Conservation (phyloP, 2,888 invertebrate species). For the Polymixis flavicincta region DNA sequence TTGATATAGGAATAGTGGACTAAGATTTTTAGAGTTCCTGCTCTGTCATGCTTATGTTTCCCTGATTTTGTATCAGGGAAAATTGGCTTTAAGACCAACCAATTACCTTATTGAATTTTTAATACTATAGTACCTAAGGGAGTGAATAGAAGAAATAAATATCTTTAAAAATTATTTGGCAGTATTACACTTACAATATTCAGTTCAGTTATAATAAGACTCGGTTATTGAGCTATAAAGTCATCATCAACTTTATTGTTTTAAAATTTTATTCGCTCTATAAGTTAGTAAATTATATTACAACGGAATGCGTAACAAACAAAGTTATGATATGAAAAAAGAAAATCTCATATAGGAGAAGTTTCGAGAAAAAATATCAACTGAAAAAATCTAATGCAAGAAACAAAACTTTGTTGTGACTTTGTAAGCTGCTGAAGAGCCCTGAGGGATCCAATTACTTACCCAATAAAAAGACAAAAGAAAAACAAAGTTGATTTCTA, state of each 20-base stretch:
- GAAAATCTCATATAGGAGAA: no score
- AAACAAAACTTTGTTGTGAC: neutral
- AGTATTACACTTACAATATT: neutral
- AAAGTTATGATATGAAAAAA: neutral
- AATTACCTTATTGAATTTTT: neutral
- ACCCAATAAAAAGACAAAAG: constrained; percentile 42
- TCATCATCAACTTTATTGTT: constrained; percentile 20
- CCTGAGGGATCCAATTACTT: constrained; percentile 21
- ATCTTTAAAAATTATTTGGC: neutral
- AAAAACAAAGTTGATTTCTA: constrained; percentile 51
- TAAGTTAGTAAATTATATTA: neutral
- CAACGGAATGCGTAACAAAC: neutral
- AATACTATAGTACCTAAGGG: neutral
- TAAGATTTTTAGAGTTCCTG: neutral
- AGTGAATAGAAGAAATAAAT: neutral
- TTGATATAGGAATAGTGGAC: neutral
- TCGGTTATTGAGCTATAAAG: constrained; percentile 21
- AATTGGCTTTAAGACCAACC: neutral
- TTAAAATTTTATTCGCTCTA: constrained; percentile 16
- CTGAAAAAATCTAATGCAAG: neutral
- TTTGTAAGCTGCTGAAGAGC: constrained; percentile 8
- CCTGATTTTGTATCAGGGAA: neutral
- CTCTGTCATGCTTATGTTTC: neutral
- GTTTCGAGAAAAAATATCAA: neutral
- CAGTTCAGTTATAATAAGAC: constrained; percentile 14